These are phyloP conservation scores for Agonum fuliginosum DNA, from an alignment of 2,888 invertebrate species.

Conservation along the genomic window DNA sequence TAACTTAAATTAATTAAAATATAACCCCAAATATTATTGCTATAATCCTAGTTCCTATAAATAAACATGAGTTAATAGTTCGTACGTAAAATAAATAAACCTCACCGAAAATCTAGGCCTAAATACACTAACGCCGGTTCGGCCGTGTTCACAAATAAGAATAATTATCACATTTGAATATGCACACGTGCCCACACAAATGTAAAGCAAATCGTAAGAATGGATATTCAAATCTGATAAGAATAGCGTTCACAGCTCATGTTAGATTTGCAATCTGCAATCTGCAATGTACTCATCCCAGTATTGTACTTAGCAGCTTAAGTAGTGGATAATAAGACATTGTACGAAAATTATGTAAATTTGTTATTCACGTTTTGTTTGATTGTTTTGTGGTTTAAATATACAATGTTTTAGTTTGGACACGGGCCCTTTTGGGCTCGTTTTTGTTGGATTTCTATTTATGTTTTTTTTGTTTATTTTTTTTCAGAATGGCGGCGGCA, in stretches of 20 bases:
- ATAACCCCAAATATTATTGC: background rate
- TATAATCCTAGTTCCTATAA: constrained; percentile 25
- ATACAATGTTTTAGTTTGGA: constrained; percentile 50
- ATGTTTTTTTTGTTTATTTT: constrained; percentile 77
- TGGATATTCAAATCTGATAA: constrained; percentile 54
- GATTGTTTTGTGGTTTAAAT: constrained; percentile 40
- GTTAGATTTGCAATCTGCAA: constrained; percentile 25
- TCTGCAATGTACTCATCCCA: constrained; percentile 46
- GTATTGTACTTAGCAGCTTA: constrained; percentile 58
- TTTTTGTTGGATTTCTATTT: constrained; percentile 75
- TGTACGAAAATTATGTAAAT: constrained; percentile 57
- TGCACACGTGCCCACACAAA: constrained; percentile 16
- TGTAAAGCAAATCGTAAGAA: constrained; percentile 23
- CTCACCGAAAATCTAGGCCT: constrained; percentile 13
- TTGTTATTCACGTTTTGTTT: constrained; percentile 36
- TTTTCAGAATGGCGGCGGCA: constrained; percentile 90
- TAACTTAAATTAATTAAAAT: background rate
- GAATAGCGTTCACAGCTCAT: constrained; percentile 42
- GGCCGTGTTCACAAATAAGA: constrained; percentile 26
- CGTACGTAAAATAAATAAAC: background rate
- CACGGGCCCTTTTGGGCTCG: constrained; percentile 67
- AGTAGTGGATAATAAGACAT: constrained; percentile 52
- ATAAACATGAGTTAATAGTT: constrained; percentile 26
- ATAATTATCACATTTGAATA: constrained; percentile 54
- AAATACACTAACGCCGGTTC: constrained; percentile 40